Evolutionary conservation across 2,797 vertebrate genomes (phyloP).

Genomic region (Periparus ater): DNA sequence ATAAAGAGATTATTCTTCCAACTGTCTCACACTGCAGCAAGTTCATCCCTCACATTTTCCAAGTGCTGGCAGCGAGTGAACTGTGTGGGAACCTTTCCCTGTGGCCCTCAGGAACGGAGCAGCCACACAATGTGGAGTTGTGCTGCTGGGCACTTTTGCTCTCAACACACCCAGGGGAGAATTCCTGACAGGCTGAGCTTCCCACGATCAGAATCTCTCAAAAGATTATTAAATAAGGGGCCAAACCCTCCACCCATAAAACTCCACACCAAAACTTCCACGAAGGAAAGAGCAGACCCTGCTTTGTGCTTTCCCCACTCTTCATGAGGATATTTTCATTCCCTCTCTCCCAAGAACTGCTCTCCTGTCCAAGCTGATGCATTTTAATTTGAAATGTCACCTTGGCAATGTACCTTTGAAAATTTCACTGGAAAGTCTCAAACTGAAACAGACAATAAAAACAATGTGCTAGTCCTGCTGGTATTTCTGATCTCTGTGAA

Average conservation of each 20-base stretch:
- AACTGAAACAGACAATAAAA: not conserved
- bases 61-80: not conserved
- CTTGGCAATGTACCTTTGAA: not conserved
- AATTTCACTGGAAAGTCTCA: constrained; percentile 28
- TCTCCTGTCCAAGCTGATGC: not conserved
- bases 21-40: rapidly evolving
- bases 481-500: not conserved
- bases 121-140: not conserved
- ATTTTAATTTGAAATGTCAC: not conserved
- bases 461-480: not conserved
- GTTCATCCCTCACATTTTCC: not conserved
- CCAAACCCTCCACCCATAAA: not conserved
- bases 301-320: not conserved
- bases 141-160: not conserved
- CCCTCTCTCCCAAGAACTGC: not conserved
- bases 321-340: not conserved
- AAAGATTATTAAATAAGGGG: not conserved
- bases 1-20: not conserved
- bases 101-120: not conserved
- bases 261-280: not conserved
- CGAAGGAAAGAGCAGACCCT: not conserved
- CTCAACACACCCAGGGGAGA: not conserved
- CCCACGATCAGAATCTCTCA: not conserved
- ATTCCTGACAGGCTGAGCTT: not conserved
- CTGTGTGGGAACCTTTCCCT: not conserved